These are phyloP conservation scores for Limonius californicus DNA, from an alignment of 1,140 invertebrate genomes.

Conservation along the genomic window DNA sequence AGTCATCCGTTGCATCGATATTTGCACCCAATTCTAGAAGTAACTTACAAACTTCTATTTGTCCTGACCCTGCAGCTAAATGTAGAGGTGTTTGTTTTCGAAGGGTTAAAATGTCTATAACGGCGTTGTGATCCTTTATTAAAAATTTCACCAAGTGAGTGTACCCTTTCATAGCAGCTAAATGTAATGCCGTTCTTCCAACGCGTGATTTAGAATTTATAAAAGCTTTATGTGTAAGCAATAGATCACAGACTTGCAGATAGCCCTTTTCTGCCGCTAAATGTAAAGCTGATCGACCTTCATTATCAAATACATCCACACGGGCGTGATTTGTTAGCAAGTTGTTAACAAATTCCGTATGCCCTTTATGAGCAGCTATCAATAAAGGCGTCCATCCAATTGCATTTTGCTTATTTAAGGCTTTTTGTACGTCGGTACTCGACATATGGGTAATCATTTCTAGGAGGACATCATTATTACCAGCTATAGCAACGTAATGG, in stretches of 20 bases:
- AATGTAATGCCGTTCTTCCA: conserved; percentile 76
- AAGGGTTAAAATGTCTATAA: conserved; percentile 91
- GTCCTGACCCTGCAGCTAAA: conserved; percentile 86
- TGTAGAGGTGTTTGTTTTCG: conserved; percentile 86
- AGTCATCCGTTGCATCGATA: conserved; percentile 93
- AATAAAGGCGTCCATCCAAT: conserved; percentile 94
- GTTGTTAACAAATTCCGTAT: conserved; percentile 81
- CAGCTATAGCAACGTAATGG: conserved; percentile 90
- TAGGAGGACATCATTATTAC: conserved; percentile 90
- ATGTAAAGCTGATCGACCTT: conserved; percentile 92
- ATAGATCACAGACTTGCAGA: conserved; percentile 85
- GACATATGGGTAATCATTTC: conserved; percentile 92
- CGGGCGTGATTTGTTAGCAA: conserved; percentile 87
- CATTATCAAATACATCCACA: conserved; percentile 97
- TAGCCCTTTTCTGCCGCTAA: conserved; percentile 93
- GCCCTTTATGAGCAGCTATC: conserved; percentile 78
- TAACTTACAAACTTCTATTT: conserved; percentile 90
- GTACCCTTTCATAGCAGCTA: conserved; percentile 94
- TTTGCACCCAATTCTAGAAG: conserved; percentile 94
- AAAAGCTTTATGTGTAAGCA: conserved; percentile 96
- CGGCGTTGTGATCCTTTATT: conserved; percentile 90
- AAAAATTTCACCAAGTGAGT: conserved; percentile 83
- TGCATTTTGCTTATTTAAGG: conserved; percentile 87
- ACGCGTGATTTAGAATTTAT: conserved; percentile 93
- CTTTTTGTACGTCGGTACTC: conserved; percentile 82